phyloP scores from a whole-genome alignment of 2,797 vertebrate genomes.

The Eulemur rubriventer region DNA sequence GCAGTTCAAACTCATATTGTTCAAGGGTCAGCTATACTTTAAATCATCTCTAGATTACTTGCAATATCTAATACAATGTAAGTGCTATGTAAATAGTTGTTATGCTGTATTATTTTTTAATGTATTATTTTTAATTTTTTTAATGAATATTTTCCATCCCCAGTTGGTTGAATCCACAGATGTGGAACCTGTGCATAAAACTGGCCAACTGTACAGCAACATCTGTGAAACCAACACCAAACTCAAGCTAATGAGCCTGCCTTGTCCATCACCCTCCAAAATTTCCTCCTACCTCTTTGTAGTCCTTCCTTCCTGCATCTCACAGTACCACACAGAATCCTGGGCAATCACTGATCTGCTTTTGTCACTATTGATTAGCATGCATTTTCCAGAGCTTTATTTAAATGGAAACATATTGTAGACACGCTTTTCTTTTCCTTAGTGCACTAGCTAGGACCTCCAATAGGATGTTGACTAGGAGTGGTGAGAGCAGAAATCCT shows the following conservation, averaged over 20 bases:
- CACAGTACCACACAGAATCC: neutral
- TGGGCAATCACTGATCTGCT: neutral
- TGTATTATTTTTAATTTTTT: neutral
- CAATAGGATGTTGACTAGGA: neutral
- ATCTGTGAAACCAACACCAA: neutral
- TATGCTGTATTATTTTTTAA: too few relatives aligned
- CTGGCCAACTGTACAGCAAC: neutral
- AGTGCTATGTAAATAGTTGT: neutral
- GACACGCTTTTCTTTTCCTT: neutral
- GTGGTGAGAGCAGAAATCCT: neutral
- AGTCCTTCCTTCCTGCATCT: neutral
- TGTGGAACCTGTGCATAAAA: neutral
- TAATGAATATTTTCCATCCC: neutral
- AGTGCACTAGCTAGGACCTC: neutral
- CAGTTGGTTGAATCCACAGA: neutral
- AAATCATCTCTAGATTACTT: neutral
- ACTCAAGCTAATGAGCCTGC: neutral
- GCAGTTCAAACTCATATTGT: neutral
- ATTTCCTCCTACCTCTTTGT: neutral
- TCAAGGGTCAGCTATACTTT: neutral
- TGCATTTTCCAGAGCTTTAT: constrained; percentile 21
- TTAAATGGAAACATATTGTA: neutral
- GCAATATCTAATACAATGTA: neutral
- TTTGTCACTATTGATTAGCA: neutral
- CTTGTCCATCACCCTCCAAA: neutral